Percentiles rank a stretch among this genome's conserved stretches.
phyloP scores from a whole-genome alignment of 2,888 invertebrate genomes.

The Ennomos quercinarius region DNA sequence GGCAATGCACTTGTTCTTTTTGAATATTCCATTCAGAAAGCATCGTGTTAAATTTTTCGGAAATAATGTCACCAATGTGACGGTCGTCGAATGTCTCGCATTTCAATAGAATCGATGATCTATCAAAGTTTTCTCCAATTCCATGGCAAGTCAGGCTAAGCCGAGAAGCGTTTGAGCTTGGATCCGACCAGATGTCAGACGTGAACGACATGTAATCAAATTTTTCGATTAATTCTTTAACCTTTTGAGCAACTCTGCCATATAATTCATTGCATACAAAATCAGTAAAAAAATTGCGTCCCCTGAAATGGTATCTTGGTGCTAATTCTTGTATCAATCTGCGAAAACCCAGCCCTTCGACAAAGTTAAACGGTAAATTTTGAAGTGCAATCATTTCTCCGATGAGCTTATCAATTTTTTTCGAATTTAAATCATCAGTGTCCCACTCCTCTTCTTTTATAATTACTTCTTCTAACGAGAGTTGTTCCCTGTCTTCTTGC shows the following conservation, averaged over 20 bases:
- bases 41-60: no score
- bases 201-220: slow-evolving; percentile 39
- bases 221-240: slow-evolving; percentile 36
- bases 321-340: slow-evolving; percentile 35
- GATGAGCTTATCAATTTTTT: background rate
- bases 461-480: no score
- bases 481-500: no score
- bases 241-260: slow-evolving; percentile 33
- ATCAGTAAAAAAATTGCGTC: slow-evolving; percentile 37
- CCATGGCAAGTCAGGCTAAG: slow-evolving; percentile 31
- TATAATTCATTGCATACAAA: slow-evolving; percentile 38
- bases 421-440: no score
- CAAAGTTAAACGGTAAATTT: slow-evolving; percentile 38
- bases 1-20: no score
- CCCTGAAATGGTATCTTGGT: slow-evolving; percentile 40
- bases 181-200: slow-evolving; percentile 34
- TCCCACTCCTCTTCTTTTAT: no score
- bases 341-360: slow-evolving; percentile 37
- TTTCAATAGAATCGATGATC: slow-evolving; percentile 26
- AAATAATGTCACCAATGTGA: no score
- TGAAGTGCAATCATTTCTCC: slow-evolving; percentile 38
- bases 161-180: slow-evolving; percentile 30
- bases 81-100: slow-evolving; percentile 6
- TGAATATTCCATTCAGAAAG: no score
- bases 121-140: slow-evolving; percentile 23